phyloP scores from a whole-genome alignment of 2,797 vertebrate species.

The Holocentrus rufus region DNA sequence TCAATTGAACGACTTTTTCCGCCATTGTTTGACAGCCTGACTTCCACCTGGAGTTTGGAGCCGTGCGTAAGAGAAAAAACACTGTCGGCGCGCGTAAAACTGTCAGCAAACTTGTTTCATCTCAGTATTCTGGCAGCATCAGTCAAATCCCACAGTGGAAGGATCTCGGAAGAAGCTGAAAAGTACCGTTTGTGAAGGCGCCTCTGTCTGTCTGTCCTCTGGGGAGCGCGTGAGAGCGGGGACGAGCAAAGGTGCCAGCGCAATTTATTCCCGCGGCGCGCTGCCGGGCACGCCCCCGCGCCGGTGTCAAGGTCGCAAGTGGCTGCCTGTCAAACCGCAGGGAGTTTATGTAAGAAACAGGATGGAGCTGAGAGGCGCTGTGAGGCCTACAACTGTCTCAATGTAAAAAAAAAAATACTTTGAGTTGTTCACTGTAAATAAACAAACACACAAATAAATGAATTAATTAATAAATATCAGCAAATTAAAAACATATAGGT shows the following conservation, averaged over 20 bases:
- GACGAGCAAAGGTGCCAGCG: not conserved
- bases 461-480: too few species aligned
- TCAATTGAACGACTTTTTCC: too few species aligned
- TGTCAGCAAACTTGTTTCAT: too few species aligned
- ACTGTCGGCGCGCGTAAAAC: too few species aligned
- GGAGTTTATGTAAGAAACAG: not conserved
- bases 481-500: too few species aligned
- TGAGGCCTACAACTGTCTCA: not conserved
- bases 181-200: constrained; percentile 22
- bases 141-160: not conserved
- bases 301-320: constrained; percentile 27
- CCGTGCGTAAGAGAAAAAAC: too few species aligned
- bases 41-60: too few species aligned
- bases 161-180: not conserved
- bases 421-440: too few species aligned
- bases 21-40: too few species aligned
- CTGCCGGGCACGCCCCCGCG: constrained; percentile 31
- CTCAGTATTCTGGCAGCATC: not conserved
- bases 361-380: too few species aligned
- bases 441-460: too few species aligned
- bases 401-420: too few species aligned
- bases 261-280: constrained; percentile 19
- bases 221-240: constrained; percentile 10
- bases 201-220: not conserved
- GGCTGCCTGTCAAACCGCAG: not conserved